Evolutionary conservation across 2,797 vertebrate species (phyloP).

Genomic region (Echiichthys vipera): DNA sequence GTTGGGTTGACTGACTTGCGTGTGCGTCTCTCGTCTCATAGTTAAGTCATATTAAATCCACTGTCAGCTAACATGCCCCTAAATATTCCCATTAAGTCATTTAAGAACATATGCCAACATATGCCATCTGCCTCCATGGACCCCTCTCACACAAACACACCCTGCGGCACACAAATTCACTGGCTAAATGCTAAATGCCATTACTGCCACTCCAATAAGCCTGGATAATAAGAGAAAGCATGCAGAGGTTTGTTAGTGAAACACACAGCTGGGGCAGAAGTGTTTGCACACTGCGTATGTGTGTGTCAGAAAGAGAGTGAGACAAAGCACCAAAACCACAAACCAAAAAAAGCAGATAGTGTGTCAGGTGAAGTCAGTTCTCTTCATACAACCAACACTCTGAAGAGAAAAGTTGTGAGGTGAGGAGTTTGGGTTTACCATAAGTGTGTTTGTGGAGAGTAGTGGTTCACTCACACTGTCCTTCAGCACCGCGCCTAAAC

Average conservation of each 20-base stretch:
- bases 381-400: no score
- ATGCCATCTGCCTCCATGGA: slow-evolving; percentile 40
- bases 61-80: slow-evolving; percentile 63
- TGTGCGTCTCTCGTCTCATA: slow-evolving; percentile 18
- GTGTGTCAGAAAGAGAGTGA: not conserved
- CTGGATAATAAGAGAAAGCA: slow-evolving; percentile 67
- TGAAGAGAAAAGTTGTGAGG: not conserved
- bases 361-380: not conserved
- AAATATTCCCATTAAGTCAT: slow-evolving; percentile 66
- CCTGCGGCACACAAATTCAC: slow-evolving; percentile 56
- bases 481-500: no score
- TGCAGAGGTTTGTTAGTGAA: slow-evolving; percentile 47
- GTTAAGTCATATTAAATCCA: slow-evolving; percentile 71
- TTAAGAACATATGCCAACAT: slow-evolving; percentile 63
- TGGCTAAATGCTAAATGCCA: slow-evolving; percentile 72
- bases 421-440: not conserved
- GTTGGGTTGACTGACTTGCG: not conserved
- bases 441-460: not conserved
- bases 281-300: slow-evolving; percentile 2
- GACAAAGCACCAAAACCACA: not conserved
- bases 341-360: not conserved
- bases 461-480: no score
- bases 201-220: slow-evolving; percentile 76
- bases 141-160: not conserved
- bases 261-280: slow-evolving; percentile 40